These are phyloP conservation scores for Chiloscyllium punctatum DNA, from an alignment of 2,797 vertebrate species.

Conservation along the genomic window DNA sequence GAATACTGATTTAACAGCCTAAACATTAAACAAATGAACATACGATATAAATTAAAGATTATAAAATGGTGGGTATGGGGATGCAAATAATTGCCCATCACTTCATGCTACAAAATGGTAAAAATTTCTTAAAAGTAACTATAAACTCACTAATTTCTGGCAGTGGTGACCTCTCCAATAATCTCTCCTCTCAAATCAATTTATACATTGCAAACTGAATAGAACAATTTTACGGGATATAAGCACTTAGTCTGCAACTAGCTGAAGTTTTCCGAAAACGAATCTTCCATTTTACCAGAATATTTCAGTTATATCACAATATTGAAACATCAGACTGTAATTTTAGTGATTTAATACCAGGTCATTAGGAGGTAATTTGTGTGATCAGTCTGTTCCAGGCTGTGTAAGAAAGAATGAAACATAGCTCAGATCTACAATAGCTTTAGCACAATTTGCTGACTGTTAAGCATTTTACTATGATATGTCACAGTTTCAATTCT, in stretches of 20 bases:
- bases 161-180: no score
- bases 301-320: not conserved
- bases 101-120: not conserved
- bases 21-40: not conserved
- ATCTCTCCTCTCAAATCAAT: not conserved
- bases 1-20: not conserved
- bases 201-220: not conserved
- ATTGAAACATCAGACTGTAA: not conserved
- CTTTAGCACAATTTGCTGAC: not conserved
- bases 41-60: not conserved
- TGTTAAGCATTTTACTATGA: not conserved
- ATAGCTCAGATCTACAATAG: not conserved
- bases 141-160: not conserved
- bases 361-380: not conserved
- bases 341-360: not conserved
- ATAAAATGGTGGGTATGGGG: not conserved
- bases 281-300: not conserved
- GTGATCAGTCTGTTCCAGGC: not conserved
- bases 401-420: not conserved
- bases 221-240: not conserved
- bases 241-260: no score
- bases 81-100: not conserved
- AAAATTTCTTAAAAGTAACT: not conserved
- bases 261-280: not conserved
- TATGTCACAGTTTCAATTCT: not conserved